Evolutionary conservation across 2,888 invertebrate species (phyloP), one percentile per base, ranked within the genome.

Genomic region (Melinaea menophilus): DNA sequence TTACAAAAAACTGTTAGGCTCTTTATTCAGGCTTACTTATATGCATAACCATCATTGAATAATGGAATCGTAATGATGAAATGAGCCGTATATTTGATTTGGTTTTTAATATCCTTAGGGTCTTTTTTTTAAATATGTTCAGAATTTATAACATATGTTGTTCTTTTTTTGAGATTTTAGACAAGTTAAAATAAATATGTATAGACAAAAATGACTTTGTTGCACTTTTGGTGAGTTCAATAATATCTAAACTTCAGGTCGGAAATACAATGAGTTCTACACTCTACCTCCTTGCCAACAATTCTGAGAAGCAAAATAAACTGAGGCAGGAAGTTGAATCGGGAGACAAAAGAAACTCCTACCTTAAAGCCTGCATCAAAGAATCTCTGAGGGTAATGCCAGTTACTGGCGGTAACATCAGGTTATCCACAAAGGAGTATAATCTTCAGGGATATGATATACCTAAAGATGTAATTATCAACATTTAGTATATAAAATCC

Each of bases 291-390:
- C 78, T 96, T 33, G 92, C 95, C 0, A 88, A 80, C 54, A 92
- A 95, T 81, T 91, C 85, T 5, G 91, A 92, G 0, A 92, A 93
- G 59, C 96, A 96, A 79, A 82, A 91, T 4, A 92, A 90, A 71
- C 81, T 95, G 3, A 86, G 93, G 22, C 79, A 92, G 55, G 94
- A 95, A 77, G 73, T 93, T 5, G 64, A 81, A 0, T 79, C 77
- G 0, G 78, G 72, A 2, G 58, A 75, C 0, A 75, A 75, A 1
- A 83, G 59, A 78, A 83, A 92, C 67, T 89, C 92, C 0, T 95
- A 94, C 73, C 76, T 96, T 31, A 93, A 92, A 66, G 95, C 95
- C 0, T 94, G 94, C 71, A 91, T 95, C 48, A 95, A 95, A 75
- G 95, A 96, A 79, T 89, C 93, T 0, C 78, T 94, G 64, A 90